phyloP scores from a whole-genome alignment of 2,888 invertebrate species.

The Drosophila neotestacea region DNA sequence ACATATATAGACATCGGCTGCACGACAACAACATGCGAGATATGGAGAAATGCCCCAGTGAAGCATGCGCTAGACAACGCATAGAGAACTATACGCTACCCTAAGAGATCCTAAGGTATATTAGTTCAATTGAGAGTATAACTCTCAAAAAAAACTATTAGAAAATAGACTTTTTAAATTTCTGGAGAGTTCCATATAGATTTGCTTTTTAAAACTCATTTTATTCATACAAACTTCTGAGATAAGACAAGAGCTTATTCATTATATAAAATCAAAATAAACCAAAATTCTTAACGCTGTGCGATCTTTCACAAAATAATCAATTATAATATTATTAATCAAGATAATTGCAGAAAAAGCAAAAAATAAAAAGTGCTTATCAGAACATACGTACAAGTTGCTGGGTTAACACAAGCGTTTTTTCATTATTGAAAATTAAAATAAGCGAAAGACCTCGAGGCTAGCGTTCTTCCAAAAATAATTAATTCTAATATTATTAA shows the following conservation, averaged over 20 bases:
- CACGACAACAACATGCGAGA: slow-evolving; percentile 44
- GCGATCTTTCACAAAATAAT: not conserved
- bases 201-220: too few species aligned
- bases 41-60: slow-evolving; percentile 73
- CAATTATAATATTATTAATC: not conserved
- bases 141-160: too few species aligned
- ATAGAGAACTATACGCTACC: slow-evolving; percentile 41
- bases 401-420: not conserved
- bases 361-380: too few species aligned
- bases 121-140: slow-evolving; percentile 2
- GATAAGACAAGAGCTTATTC: not conserved
- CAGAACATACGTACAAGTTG: too few species aligned
- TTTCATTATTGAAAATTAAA: not conserved
- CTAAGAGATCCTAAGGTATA: slow-evolving; percentile 3
- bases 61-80: slow-evolving; percentile 61
- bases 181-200: too few species aligned
- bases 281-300: not conserved
- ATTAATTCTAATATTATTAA: not conserved
- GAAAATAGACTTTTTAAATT: too few species aligned
- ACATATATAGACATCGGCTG: slow-evolving; percentile 48
- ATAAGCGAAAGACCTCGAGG: not conserved
- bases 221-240: not conserved
- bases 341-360: not conserved
- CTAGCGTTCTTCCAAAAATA: not conserved
- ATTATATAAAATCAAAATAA: not conserved